phyloP scores from a whole-genome alignment of 1,140 invertebrate species.

The Protaetia brevitarsis region DNA sequence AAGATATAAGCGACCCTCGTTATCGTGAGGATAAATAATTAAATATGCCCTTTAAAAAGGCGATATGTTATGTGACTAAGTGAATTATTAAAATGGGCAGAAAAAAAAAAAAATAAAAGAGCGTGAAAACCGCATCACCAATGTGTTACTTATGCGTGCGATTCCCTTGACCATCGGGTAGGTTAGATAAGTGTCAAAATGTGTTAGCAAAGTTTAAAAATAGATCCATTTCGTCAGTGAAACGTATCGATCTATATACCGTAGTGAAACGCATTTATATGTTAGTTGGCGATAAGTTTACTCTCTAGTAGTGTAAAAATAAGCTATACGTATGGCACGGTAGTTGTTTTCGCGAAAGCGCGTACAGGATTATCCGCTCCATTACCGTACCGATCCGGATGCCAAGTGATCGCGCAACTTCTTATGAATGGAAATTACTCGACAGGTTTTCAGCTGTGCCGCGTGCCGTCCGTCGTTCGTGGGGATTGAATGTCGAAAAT shows the following conservation, averaged over 20 bases:
- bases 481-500: background rate
- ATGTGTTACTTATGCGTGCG: background rate
- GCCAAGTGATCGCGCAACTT: background rate
- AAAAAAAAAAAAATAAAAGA: background rate
- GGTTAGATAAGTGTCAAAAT: background rate
- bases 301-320: background rate
- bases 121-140: background rate
- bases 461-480: too few species aligned
- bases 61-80: background rate
- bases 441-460: background rate
- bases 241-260: background rate
- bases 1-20: background rate
- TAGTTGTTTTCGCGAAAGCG: background rate
- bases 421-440: slow-evolving; percentile 1
- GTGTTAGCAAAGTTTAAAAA: background rate
- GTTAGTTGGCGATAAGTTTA: background rate
- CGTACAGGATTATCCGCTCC: slow-evolving; percentile 10
- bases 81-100: background rate
- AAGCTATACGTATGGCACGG: background rate
- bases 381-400: background rate
- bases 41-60: background rate
- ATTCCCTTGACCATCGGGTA: background rate
- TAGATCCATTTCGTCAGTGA: background rate
- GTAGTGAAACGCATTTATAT: background rate
- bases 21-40: background rate